Conservation (phyloP, 2,113 vertebrate genomes). For the Hirundichthys speculiger region DNA sequence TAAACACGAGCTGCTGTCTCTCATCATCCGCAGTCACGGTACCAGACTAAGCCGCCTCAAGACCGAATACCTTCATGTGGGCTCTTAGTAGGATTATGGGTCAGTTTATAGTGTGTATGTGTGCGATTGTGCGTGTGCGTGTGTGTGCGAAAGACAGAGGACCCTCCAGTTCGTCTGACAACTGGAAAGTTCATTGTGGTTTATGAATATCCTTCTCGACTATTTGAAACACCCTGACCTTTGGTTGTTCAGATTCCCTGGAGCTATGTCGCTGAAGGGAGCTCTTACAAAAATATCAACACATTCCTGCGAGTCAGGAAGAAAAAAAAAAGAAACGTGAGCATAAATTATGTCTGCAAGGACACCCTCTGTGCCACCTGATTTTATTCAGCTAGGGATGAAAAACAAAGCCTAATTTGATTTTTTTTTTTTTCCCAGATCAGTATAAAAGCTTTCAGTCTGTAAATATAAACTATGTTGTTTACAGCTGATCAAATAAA, state of each 20-base stretch:
- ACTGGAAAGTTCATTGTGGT: conserved; percentile 49
- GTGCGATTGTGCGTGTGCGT: conserved; percentile 14
- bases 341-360: conserved; percentile 35
- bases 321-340: conserved; percentile 37
- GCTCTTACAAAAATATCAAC: conserved; percentile 43
- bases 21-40: conserved; percentile 92
- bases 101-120: not conserved
- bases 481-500: conserved; percentile 41
- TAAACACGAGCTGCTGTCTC: conserved; percentile 90
- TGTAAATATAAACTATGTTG: conserved; percentile 32
- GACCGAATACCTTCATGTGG: conserved; percentile 84
- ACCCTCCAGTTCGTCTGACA: conserved; percentile 48
- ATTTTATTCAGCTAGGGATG: too few species aligned
- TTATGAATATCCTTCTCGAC: conserved; percentile 30
- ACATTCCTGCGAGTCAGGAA: conserved; percentile 50
- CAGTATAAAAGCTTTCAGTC: conserved; percentile 2
- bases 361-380: conserved; percentile 31
- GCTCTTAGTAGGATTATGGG: conserved; percentile 29
- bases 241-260: conserved; percentile 22
- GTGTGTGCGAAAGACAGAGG: not conserved
- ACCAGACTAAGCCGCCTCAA: conserved; percentile 90
- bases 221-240: conserved; percentile 35
- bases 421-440: conserved; percentile 15
- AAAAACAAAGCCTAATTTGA: not conserved
- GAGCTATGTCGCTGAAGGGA: conserved; percentile 39